Evolutionary conservation across 2,797 vertebrate genomes (phyloP), one percentile per base, ranked within the genome.

Genomic region (Kryptolebias ocellatus): DNA sequence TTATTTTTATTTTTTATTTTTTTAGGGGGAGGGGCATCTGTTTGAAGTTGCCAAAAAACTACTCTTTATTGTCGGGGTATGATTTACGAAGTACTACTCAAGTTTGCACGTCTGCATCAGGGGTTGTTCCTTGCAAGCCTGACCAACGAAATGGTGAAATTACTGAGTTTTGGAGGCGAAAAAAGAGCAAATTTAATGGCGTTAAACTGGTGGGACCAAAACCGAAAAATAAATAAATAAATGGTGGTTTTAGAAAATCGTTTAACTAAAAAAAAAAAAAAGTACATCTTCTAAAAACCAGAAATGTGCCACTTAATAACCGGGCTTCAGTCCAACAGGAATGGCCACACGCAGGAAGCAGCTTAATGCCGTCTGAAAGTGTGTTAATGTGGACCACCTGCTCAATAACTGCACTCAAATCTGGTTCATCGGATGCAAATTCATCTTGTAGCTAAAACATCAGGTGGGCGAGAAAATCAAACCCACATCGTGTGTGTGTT

Each of bases 331-430:
- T 4, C 9, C 29, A 17, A n/a, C 28, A 31, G 6, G 16, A 31
- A 28, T 17, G 5, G 29, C 7, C 29, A 56, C 16, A 56, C 16
- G 17, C 28, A 46, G 16, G 24, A 57, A 53, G 20, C 15, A 60
- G 59, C 24, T 67, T 69, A 4, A 27, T 44, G 16, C 56, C 37
- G 47, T 49, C 14, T 34, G 29, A 56, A 57, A 28, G 5, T 10
- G 4, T 27, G 28, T 27, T 31, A 17, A n/a, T 37, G 3, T 63
- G 34, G 1, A 27, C 37, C 4, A 10, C 34, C 31, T 45, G 24
- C 44, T 49, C 17, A 18, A 47, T 46, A 59, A 12, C 2, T 28
- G 45, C 20, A 27, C 64, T 4, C n/a, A 46, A 10, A 17, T 58
- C 20, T 39, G 29, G 58, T 47, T 37, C 29, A 31, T 42, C 31